Conservation (phyloP, 2,113 vertebrate species). For the Emydocephalus ijimae region DNA sequence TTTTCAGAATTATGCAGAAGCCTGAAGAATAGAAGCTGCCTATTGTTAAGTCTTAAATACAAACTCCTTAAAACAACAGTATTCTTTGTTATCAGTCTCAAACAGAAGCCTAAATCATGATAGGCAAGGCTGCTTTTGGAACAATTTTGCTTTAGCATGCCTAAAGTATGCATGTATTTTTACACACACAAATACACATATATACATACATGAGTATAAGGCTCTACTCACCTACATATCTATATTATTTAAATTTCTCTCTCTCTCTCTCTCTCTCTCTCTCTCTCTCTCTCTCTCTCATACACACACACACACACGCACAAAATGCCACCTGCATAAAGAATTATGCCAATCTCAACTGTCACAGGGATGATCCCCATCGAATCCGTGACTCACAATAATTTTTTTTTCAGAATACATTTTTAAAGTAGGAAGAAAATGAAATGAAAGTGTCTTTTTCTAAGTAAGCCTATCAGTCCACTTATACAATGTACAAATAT, state of each 20-base stretch:
- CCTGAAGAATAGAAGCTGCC: not conserved
- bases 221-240: not conserved
- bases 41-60: not conserved
- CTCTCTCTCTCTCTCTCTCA: no score
- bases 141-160: not conserved
- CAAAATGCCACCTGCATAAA: not conserved
- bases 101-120: not conserved
- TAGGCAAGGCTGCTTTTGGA: not conserved
- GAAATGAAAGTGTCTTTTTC: not conserved
- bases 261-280: not conserved
- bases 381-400: not conserved
- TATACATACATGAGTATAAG: not conserved
- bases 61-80: not conserved
- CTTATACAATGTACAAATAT: not conserved
- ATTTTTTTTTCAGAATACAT: not conserved
- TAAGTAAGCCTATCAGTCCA: not conserved
- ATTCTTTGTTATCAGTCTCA: not conserved
- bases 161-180: not conserved
- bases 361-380: not conserved
- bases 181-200: no score
- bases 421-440: not conserved
- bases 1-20: not conserved
- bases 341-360: not conserved
- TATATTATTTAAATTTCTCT: not conserved
- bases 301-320: not conserved